Conservation (phyloP, 2,888 invertebrate species). For the Euplagia quadripunctaria region DNA sequence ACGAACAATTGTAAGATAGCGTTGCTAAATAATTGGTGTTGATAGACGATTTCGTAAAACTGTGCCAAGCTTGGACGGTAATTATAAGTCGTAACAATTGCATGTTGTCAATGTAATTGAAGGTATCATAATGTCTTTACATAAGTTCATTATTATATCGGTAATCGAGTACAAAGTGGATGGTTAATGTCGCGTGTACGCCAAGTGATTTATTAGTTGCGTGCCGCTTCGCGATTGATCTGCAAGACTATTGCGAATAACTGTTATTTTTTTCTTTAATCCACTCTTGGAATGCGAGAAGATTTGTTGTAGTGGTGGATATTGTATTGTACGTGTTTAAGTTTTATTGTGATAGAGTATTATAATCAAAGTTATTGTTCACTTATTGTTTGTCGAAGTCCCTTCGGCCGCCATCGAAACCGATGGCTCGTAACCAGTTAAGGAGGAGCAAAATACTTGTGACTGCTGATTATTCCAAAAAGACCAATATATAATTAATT, state of each 20-base stretch:
- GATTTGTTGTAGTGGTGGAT: neutral
- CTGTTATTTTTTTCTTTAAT: constrained; percentile 18
- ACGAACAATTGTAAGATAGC: constrained; percentile 52
- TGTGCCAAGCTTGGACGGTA: constrained; percentile 54
- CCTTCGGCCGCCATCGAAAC: too few relatives aligned
- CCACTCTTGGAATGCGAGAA: constrained; percentile 10
- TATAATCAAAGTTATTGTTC: too few relatives aligned
- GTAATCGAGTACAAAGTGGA: constrained; percentile 52
- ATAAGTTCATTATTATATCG: constrained; percentile 66
- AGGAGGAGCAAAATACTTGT: too few relatives aligned
- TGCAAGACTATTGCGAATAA: constrained; percentile 38
- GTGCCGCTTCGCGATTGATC: constrained; percentile 35
- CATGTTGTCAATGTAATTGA: constrained; percentile 77
- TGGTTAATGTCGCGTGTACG: constrained; percentile 59
- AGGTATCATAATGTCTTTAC: constrained; percentile 72
- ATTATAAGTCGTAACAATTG: constrained; percentile 74
- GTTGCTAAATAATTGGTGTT: constrained; percentile 55
- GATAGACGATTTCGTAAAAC: constrained; percentile 67
- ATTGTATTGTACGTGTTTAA: neutral
- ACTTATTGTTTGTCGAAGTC: too few relatives aligned
- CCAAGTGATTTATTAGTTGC: constrained; percentile 57
- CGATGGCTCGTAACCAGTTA: too few relatives aligned
- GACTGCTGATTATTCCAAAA: neutral
- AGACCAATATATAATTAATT: neutral
- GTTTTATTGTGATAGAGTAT: neutral